Evolutionary conservation across 2,888 invertebrate genomes (phyloP).

Genomic region (Lamellibrachia columna): DNA sequence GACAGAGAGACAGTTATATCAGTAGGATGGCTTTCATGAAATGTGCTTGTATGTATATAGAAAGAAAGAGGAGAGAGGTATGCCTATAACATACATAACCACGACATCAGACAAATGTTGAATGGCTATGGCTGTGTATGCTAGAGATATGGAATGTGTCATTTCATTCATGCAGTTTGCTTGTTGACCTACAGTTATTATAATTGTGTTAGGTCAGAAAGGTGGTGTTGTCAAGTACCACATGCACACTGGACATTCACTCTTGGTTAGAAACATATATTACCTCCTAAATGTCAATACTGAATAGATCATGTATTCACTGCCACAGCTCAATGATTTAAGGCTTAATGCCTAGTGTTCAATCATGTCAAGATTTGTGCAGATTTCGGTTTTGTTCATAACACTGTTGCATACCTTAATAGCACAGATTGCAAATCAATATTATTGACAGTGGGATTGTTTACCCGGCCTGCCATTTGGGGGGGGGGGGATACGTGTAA

Average conservation of each 20-base stretch:
- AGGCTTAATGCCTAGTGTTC: not conserved
- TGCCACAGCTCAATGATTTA: slow-evolving; percentile 11
- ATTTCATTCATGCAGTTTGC: too few relatives aligned
- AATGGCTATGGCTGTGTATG: not conserved
- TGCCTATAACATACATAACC: not conserved
- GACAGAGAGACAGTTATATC: too few relatives aligned
- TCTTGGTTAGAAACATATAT: not conserved
- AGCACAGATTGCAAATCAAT: slow-evolving; percentile 7
- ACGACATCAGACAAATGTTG: not conserved
- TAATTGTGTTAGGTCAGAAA: slow-evolving; percentile 3
- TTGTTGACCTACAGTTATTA: not conserved
- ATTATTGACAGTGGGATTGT: not conserved
- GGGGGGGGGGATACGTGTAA: not conserved
- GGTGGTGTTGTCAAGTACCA: not conserved
- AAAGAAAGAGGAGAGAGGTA: not conserved
- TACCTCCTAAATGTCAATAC: not conserved
- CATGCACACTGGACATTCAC: not conserved
- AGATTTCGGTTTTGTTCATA: not conserved
- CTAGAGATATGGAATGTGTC: not conserved
- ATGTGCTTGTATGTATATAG: not conserved
- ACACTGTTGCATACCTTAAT: slow-evolving; percentile 9
- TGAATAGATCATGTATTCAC: not conserved
- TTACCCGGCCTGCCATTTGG: not conserved
- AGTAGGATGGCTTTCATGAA: not conserved
- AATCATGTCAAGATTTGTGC: not conserved